These are phyloP conservation scores for Calyptomena viridis DNA, from an alignment of 2,113 vertebrate species.

Conservation along the genomic window DNA sequence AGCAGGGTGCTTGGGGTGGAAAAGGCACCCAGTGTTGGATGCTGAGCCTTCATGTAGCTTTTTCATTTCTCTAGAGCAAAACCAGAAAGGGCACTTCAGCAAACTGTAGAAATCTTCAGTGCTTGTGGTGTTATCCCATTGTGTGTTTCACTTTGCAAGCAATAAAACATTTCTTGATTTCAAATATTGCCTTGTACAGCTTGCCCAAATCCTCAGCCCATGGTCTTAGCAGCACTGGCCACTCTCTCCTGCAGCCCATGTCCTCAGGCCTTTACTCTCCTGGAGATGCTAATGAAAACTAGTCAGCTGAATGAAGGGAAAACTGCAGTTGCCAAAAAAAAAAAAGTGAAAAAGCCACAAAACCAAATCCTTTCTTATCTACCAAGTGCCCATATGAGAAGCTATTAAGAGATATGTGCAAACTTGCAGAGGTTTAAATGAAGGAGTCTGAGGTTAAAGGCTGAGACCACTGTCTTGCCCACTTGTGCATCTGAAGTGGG, in stretches of 20 bases:
- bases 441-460: neutral
- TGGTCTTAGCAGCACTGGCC: neutral
- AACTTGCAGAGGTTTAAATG: neutral
- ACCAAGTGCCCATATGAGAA: neutral
- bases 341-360: neutral
- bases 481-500: too few relatives aligned
- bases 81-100: accelerated
- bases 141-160: neutral
- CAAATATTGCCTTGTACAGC: neutral
- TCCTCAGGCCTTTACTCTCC: neutral
- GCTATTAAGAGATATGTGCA: neutral
- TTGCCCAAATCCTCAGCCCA: neutral
- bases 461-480: neutral
- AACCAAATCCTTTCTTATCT: neutral
- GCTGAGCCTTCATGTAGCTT: neutral
- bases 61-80: neutral
- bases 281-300: neutral
- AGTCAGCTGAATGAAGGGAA: neutral
- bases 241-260: neutral
- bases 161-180: neutral
- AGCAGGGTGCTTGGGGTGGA: neutral
- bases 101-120: neutral
- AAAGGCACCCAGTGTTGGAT: neutral
- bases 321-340: neutral
- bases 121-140: neutral